phyloP scores from a whole-genome alignment of 2,113 vertebrate genomes.

The Pogona vitticeps region DNA sequence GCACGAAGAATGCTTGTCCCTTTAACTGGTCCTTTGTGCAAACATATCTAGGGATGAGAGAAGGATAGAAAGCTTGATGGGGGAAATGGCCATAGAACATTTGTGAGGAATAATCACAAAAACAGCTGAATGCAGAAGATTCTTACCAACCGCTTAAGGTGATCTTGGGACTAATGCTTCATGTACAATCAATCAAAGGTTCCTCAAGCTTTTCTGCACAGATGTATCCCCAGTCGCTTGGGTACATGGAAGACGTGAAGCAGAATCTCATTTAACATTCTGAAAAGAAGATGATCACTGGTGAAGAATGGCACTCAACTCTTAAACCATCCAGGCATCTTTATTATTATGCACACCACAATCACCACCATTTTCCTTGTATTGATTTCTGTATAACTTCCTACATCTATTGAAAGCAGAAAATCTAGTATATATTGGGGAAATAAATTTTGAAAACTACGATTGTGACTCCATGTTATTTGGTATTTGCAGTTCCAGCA shows the following conservation, averaged over 20 bases:
- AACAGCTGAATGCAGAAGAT: not conserved
- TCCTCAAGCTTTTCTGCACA: not conserved
- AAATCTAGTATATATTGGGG: no score
- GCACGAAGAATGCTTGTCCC: not conserved
- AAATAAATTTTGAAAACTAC: no score
- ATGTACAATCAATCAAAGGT: not conserved
- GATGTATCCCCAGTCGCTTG: not conserved
- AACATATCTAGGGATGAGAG: not conserved
- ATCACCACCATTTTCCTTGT: not conserved
- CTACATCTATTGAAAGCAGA: not conserved
- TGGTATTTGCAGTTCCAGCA: not conserved
- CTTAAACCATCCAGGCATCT: not conserved
- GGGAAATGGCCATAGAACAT: not conserved
- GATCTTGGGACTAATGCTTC: not conserved
- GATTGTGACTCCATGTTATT: not conserved
- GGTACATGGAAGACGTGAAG: not conserved
- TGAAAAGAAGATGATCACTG: not conserved
- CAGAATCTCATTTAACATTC: not conserved
- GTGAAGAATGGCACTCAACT: not conserved
- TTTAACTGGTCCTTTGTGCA: not conserved
- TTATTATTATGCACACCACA: not conserved
- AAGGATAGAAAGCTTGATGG: not conserved
- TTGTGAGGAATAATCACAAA: not conserved
- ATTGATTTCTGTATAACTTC: not conserved
- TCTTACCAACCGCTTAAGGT: not conserved